These are phyloP conservation scores for Leptura quadrifasciata DNA, from an alignment of 2,888 invertebrate species.

Conservation along the genomic window DNA sequence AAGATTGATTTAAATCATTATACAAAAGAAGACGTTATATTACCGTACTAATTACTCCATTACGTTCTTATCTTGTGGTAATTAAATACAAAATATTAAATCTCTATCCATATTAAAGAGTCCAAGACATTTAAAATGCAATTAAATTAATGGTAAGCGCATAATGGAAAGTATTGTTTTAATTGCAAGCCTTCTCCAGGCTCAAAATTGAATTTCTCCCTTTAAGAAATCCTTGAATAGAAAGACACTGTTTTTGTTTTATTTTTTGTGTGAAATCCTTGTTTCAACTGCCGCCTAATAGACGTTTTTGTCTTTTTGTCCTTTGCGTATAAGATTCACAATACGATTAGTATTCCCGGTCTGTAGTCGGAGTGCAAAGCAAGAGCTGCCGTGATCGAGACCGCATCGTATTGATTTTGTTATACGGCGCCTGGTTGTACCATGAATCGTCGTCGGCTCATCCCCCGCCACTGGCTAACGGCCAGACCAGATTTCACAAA, in stretches of 20 bases:
- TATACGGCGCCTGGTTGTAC: conserved; percentile 55
- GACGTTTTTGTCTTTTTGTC: conserved; percentile 35
- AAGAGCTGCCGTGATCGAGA: conserved; percentile 44
- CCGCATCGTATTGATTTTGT: conserved; percentile 57
- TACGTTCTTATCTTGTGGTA: not conserved
- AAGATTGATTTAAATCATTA: not conserved
- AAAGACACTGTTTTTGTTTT: conserved; percentile 17
- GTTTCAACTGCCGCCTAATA: conserved; percentile 27
- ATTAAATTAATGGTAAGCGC: not conserved
- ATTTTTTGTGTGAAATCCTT: conserved; percentile 14
- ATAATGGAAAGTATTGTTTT: conserved; percentile 19
- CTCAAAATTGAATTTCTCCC: conserved; percentile 19
- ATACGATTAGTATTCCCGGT: conserved; percentile 29
- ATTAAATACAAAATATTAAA: not conserved
- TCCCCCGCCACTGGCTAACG: conserved; percentile 53
- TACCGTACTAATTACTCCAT: not conserved
- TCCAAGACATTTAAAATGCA: conserved; percentile 6
- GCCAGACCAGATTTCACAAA: conserved; percentile 46
- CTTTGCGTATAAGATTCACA: conserved; percentile 18
- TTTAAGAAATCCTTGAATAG: not conserved
- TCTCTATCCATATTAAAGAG: not conserved
- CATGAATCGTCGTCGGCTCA: conserved; percentile 47
- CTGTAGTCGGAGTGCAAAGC: conserved; percentile 15
- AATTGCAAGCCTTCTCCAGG: conserved; percentile 5
- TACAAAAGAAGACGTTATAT: not conserved